These are phyloP conservation scores for Cynaeus angustus DNA, from an alignment of 2,888 invertebrate genomes.

Conservation along the genomic window DNA sequence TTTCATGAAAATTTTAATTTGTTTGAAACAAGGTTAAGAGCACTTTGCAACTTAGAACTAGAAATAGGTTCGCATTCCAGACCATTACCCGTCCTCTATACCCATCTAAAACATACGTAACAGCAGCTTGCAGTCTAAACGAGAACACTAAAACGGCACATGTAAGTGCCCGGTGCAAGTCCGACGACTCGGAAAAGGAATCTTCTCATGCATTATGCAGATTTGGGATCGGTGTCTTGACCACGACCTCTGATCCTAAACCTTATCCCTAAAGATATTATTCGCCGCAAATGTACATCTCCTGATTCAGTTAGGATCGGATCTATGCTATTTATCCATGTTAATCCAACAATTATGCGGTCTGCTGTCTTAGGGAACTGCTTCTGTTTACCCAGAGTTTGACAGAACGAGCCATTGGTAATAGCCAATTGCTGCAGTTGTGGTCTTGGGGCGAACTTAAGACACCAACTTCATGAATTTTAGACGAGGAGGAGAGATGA, in stretches of 20 bases:
- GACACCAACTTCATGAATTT: constrained; percentile 36
- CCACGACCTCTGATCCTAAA: constrained; percentile 56
- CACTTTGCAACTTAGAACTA: constrained; percentile 16
- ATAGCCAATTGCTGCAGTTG: constrained; percentile 40
- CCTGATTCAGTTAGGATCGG: constrained; percentile 52
- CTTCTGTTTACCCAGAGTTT: constrained; percentile 41
- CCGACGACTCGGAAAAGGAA: constrained; percentile 63
- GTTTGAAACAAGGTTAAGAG: constrained; percentile 21
- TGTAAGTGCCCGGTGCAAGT: constrained; percentile 55
- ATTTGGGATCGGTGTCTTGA: constrained; percentile 64
- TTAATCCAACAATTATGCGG: constrained; percentile 56
- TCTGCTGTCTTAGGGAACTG: constrained; percentile 38
- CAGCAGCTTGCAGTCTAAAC: constrained; percentile 18
- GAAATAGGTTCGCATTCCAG: constrained; percentile 33
- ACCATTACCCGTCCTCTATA: constrained; percentile 26
- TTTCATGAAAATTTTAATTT: constrained; percentile 43
- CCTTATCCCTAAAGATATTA: constrained; percentile 55
- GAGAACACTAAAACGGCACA: constrained; percentile 25
- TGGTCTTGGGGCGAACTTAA: constrained; percentile 19
- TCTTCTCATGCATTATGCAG: constrained; percentile 67
- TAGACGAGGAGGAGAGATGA: constrained; percentile 26
- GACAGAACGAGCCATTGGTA: constrained; percentile 41
- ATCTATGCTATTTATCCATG: constrained; percentile 55
- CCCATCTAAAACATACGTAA: constrained; percentile 19
- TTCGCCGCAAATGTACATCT: constrained; percentile 54